Base-by-base conservation (phyloP, 2,797 vertebrate species). In the Myotis vivesi region DNA sequence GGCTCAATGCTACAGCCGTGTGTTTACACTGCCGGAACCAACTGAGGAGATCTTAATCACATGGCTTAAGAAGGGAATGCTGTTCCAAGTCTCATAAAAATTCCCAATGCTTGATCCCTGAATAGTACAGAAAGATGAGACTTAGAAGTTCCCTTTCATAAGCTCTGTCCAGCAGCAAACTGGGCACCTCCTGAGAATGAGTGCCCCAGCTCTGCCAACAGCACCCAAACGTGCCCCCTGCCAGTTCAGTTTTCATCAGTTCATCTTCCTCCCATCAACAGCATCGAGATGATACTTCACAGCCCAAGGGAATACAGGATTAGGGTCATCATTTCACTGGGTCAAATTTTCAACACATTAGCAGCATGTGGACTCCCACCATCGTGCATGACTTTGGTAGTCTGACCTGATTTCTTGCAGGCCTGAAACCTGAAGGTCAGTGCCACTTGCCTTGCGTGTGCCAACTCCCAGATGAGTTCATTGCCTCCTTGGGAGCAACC, bases 31-130 rank as follows among this genome's bases (percentile, higher is more conserved):
- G 6, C 38, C 22, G 25, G 80, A 51, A 86, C 79, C 71, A 82
- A 49, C 38, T 13, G 49, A 36, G n/a, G 64, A 88, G 44, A n/a
- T 72, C 36, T 55, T 22, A 13, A 6, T 59, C 66, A 25, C 6
- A 1, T 30, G 15, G 12, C 73, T 69, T n/a, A 69, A 49, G 13
- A 25, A 41, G 38, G 80, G 38, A 91, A 76, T 33, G 46, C 49
- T 82, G 25, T 33, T 92, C 57, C 30, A 62, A 30, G 17, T 72
- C 71, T 91, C 88, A 38, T 87, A 79, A 87, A 92, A 77, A 92
- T 41, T 69, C 38, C 80, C 73, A 95, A 64, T 92, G 11, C 66
- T 46, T 68, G 33, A 49, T 41, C 44, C 41, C 59, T 79, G 2
- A 41, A 66, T 11, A 76, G 23, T 46, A 66, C 30, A 83, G 44